Percentiles rank a stretch among this genome's conserved stretches.
These are phyloP conservation scores for Halcyon chelicuti DNA, from an alignment of 2,797 vertebrate species.

Conservation along the genomic window DNA sequence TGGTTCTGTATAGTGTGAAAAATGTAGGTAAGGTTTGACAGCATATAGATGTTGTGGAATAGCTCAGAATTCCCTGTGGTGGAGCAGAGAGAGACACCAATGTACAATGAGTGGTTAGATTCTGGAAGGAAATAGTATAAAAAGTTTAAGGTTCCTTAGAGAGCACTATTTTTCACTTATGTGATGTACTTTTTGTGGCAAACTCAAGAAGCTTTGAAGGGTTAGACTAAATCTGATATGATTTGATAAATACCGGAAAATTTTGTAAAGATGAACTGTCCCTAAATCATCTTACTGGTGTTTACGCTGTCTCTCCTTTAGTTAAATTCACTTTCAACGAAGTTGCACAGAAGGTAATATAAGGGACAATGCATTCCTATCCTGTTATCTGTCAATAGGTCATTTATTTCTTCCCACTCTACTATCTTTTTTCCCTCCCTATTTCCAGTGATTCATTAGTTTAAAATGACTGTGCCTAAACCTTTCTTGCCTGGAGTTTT, in stretches of 20 bases:
- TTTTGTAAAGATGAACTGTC: background rate
- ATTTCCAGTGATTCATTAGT: background rate
- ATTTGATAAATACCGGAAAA: background rate
- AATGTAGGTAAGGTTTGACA: background rate
- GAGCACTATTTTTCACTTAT: background rate
- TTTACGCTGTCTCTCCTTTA: background rate
- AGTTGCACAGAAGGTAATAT: background rate
- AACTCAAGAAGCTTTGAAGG: background rate
- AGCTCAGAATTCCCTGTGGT: background rate
- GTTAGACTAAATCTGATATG: background rate
- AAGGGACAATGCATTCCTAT: background rate
- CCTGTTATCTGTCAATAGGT: background rate
- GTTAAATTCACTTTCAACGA: background rate
- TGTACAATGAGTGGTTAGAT: background rate
- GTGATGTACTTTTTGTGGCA: background rate
- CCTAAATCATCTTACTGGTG: background rate
- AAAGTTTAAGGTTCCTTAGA: background rate
- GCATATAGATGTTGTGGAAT: background rate
- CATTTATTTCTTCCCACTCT: background rate
- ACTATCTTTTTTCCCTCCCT: background rate
- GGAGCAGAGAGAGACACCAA: background rate
- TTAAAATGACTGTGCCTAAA: background rate
- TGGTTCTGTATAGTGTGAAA: background rate
- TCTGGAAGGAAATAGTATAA: background rate
- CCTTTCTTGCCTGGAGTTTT: background rate